phyloP scores from a whole-genome alignment of 2,888 invertebrate genomes.

The Agrypnus murinus region DNA sequence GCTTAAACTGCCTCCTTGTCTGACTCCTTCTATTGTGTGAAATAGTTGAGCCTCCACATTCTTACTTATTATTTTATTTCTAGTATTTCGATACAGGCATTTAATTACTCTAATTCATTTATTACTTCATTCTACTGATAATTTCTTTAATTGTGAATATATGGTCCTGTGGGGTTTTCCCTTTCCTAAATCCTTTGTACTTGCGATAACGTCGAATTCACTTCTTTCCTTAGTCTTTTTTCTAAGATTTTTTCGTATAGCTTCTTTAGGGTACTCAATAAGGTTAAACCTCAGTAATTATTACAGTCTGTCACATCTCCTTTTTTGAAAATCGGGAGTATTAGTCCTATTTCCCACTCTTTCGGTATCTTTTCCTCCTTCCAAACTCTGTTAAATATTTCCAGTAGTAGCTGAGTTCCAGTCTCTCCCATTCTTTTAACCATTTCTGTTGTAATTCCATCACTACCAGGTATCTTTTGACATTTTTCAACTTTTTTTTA shows the following conservation, averaged over 20 bases:
- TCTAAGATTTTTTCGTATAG: too few species aligned
- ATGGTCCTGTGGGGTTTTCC: too few species aligned
- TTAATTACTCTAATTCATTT: slow-evolving; percentile 20
- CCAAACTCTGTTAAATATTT: too few species aligned
- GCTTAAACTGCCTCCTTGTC: slow-evolving; percentile 34
- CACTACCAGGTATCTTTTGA: too few species aligned
- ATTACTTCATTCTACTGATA: slow-evolving; percentile 20
- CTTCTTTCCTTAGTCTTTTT: slow-evolving; percentile 38
- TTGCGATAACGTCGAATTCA: slow-evolving; percentile 35
- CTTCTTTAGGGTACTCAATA: too few species aligned
- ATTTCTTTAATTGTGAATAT: too few species aligned
- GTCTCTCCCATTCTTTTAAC: too few species aligned
- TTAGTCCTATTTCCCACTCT: slow-evolving; percentile 42
- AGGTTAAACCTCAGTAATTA: too few species aligned
- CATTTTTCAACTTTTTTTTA: too few species aligned
- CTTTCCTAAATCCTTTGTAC: slow-evolving; percentile 48
- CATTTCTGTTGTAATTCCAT: slow-evolving; percentile 42
- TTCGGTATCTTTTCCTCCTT: slow-evolving; percentile 36
- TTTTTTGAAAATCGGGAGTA: slow-evolving; percentile 44
- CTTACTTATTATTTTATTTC: slow-evolving; percentile 30
- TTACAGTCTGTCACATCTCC: slow-evolving; percentile 28
- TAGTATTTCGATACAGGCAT: slow-evolving; percentile 27
- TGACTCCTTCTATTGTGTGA: slow-evolving; percentile 25
- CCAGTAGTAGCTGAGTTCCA: too few species aligned
- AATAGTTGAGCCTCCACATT: slow-evolving; percentile 36